Conservation (phyloP, 53 echinoderm and acorn worm species). For the Echinometra lucunter region DNA sequence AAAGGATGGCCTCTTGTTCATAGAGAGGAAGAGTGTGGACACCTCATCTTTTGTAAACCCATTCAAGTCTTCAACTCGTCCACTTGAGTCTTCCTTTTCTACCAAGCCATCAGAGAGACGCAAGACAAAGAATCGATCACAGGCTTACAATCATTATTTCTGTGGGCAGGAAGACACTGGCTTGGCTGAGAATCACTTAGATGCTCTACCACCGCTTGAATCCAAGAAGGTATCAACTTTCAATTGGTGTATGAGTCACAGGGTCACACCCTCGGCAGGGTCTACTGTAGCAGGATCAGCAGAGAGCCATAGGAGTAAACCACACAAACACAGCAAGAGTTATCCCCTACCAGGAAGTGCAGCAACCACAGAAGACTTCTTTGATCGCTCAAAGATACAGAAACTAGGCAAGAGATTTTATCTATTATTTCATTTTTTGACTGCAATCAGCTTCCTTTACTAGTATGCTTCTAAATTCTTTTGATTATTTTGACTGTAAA, state of each 20-base stretch:
- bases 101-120: conserved; percentile 57
- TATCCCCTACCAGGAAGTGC: conserved; percentile 59
- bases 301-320: conserved; percentile 65
- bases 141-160: conserved; percentile 64
- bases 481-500: background rate
- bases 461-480: background rate
- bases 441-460: background rate
- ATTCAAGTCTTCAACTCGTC: background rate
- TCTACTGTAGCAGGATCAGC: conserved; percentile 62
- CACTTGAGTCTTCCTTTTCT: conserved; percentile 62
- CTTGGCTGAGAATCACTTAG: conserved; percentile 40
- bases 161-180: conserved; percentile 63
- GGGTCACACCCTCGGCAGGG: conserved; percentile 74
- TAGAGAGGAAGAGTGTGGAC: conserved; percentile 62
- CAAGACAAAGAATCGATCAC: conserved; percentile 46
- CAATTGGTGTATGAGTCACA: conserved; percentile 87
- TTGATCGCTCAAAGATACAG: conserved; percentile 75
- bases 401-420: conserved; percentile 78
- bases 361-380: conserved; percentile 85
- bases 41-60: conserved; percentile 16
- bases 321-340: conserved; percentile 72
- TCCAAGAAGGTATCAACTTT: conserved; percentile 80
- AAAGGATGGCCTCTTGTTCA: conserved; percentile 43
- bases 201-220: conserved; percentile 62
- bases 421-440: background rate